Percentiles rank a stretch among this genome's conserved stretches.
phyloP scores from a whole-genome alignment of 2,888 invertebrate genomes.

The Philopedon plagiatum region DNA sequence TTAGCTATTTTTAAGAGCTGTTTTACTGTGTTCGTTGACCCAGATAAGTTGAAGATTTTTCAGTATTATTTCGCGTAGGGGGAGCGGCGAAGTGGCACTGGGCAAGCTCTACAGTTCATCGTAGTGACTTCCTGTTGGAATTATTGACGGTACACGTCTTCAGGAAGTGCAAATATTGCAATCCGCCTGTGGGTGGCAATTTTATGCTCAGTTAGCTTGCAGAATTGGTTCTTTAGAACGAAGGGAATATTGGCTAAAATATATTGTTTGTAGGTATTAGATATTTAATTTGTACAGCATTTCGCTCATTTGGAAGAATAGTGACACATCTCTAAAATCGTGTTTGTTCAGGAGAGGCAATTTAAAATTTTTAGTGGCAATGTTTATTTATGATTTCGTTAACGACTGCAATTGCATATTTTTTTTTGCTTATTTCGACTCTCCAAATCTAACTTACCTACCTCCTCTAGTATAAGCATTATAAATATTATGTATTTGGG shows the following conservation, averaged over 20 bases:
- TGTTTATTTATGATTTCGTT: too few species aligned
- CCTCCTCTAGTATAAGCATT: too few species aligned
- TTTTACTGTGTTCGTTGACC: slow-evolving; percentile 24
- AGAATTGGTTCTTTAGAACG: slow-evolving; percentile 11
- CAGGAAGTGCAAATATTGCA: slow-evolving; percentile 33
- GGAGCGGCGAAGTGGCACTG: neutral
- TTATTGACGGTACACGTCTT: slow-evolving; percentile 15
- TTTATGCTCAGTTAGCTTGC: slow-evolving; percentile 18
- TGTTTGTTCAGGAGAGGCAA: too few species aligned
- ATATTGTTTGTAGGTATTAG: too few species aligned
- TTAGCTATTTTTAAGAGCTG: neutral
- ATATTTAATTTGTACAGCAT: too few species aligned
- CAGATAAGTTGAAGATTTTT: slow-evolving; percentile 28
- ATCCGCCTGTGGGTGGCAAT: slow-evolving; percentile 27
- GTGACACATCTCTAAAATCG: too few species aligned
- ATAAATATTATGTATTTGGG: neutral
- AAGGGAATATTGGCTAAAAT: too few species aligned
- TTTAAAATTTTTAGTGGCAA: too few species aligned
- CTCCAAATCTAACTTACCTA: too few species aligned
- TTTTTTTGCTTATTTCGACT: too few species aligned
- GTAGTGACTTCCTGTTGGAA: slow-evolving; percentile 23
- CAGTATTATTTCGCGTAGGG: slow-evolving; percentile 21
- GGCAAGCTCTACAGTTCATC: neutral
- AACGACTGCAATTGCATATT: too few species aligned
- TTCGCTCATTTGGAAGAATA: too few species aligned